Base-by-base conservation (phyloP, 1,140 invertebrate species). In the Acromyrmex charruanus region DNA sequence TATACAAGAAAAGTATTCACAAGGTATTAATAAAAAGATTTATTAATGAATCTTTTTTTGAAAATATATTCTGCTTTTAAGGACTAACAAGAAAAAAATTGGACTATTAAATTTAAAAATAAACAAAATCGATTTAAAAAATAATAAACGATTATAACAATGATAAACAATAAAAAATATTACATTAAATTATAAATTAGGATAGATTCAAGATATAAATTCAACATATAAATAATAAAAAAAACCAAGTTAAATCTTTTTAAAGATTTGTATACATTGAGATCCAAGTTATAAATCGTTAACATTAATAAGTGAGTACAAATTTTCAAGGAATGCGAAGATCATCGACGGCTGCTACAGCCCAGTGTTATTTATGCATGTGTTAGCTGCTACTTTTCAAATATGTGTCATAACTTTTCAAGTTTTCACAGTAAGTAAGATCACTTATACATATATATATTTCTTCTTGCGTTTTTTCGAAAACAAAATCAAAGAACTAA, bases 311-410 rank as follows among this genome's bases (percentile, higher is more conserved):
- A n/a, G 5, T 44, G 3, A 21, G 0, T n/a, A 72, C 7, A 10
- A 14, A 77, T n/a, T 58, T 79, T 75, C 0, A 72, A 91, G 71
- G 79, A 68, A 77, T 1, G 91, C 72, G 0, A 53, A 31, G 0
- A 74, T 21, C 9, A 89, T 93, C 18, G 88, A 90, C 12, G 58
- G 86, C 0, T 91, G 80, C 12, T 93, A 92, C 18, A 93, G 75
- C 16, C 35, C 14, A 14, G 63, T 92, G 2, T 51, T 93, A 16
- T 68, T 92, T 5, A 3, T 86, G 0, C 86, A 91, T 2, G 59
- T 89, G 25, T 3, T 91, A 0, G 28, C 65, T 16, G 68, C 74
- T 28, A 89, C 88, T 18, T 16, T 86, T n/a, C 85, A 91, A 44
- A 16, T 91, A 31, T 91, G 88, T 28, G 65, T 91, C 49, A 71